Conservation (phyloP, 1,140 invertebrate species). For the Pogonomyrmex californicus region DNA sequence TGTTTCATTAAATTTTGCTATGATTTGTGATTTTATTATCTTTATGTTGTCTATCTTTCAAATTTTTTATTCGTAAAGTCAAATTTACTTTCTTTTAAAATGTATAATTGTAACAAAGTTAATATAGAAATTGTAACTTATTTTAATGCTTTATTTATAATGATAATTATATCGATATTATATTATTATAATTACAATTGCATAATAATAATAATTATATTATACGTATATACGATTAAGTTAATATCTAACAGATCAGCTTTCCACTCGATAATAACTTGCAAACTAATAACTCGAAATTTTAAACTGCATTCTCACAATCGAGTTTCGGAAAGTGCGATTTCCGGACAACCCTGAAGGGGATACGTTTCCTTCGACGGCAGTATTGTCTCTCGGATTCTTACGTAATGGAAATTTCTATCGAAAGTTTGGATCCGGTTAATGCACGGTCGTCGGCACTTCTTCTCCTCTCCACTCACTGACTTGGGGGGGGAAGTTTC, state of each 20-base stretch:
- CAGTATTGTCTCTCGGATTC: slow-evolving; percentile 54
- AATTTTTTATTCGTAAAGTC: background rate
- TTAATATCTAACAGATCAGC: background rate
- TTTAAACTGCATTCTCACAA: background rate
- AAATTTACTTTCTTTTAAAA: background rate
- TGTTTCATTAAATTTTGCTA: background rate
- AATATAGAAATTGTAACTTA: background rate
- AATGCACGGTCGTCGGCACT: slow-evolving; percentile 58
- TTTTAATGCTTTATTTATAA: too few relatives aligned
- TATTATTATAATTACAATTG: background rate
- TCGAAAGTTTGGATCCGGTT: slow-evolving; percentile 62
- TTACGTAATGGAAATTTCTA: slow-evolving; percentile 65
- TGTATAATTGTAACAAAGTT: background rate
- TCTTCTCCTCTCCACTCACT: background rate
- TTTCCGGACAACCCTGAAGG: slow-evolving; percentile 6
- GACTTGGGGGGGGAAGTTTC: slow-evolving; percentile 29
- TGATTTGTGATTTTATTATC: background rate
- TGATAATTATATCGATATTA: too few relatives aligned
- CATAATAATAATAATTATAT: background rate
- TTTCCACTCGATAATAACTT: background rate
- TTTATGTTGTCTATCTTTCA: background rate
- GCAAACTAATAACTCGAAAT: slow-evolving; percentile 18
- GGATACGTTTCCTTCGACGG: slow-evolving; percentile 22
- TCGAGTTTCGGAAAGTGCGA: background rate
- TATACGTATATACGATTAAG: background rate